These are phyloP conservation scores for Acleris laterana DNA, from an alignment of 2,888 invertebrate genomes.

Conservation along the genomic window DNA sequence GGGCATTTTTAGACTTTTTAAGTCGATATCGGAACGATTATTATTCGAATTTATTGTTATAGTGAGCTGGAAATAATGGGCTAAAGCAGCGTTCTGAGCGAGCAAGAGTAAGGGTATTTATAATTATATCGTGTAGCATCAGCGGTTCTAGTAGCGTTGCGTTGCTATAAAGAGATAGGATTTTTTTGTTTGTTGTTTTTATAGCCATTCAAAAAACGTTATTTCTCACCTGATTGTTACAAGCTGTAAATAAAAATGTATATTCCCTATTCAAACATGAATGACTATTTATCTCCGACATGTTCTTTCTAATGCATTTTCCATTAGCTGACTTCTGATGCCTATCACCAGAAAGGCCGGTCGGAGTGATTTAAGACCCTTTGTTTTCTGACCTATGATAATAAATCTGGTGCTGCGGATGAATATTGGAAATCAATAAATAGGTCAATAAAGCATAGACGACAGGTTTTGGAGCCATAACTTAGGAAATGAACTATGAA, in stretches of 20 bases:
- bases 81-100: neutral
- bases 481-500: too few species aligned
- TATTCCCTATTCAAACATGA: too few species aligned
- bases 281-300: too few species aligned
- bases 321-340: neutral
- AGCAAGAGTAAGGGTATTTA: neutral
- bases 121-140: neutral
- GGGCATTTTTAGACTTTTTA: conserved; percentile 13
- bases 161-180: too few species aligned
- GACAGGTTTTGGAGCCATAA: too few species aligned
- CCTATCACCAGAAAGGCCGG: neutral
- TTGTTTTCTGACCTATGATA: conserved; percentile 10
- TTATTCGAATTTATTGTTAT: conserved; percentile 14
- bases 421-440: conserved; percentile 42
- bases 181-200: too few species aligned
- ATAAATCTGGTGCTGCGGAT: conserved; percentile 40
- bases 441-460: conserved; percentile 6
- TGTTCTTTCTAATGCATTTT: conserved; percentile 1
- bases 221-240: too few species aligned
- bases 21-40: conserved; percentile 14
- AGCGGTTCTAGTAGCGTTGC: too few species aligned
- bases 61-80: neutral
- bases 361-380: conserved; percentile 14
- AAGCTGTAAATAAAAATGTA: too few species aligned
- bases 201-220: too few species aligned